A percentile compares a stretch with the other conserved stretches of the same genome.
phyloP scores from a whole-genome alignment of 64 coral and sea anemone species.

The Exaiptasia diaphana region DNA sequence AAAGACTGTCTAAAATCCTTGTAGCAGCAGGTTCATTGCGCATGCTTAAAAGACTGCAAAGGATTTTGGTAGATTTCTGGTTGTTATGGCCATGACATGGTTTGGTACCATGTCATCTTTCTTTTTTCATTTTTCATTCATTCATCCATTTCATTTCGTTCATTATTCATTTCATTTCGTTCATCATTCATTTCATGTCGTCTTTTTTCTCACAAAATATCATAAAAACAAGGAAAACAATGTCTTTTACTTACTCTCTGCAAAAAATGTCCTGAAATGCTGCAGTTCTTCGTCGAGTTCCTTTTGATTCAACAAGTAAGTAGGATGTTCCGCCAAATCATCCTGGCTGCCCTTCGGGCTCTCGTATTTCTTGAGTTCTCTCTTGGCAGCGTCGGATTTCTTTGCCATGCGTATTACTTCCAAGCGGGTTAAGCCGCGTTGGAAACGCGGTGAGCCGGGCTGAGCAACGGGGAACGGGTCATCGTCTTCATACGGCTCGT shows the following conservation, averaged over 20 bases:
- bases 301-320: slow-evolving; percentile 65
- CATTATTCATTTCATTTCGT: too few relatives aligned
- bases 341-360: slow-evolving; percentile 66
- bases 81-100: too few relatives aligned
- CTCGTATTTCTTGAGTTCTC: slow-evolving; percentile 54
- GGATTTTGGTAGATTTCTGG: too few relatives aligned
- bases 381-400: slow-evolving; percentile 81
- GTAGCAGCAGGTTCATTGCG: too few relatives aligned
- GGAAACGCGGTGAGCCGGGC: slow-evolving; percentile 4
- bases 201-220: too few relatives aligned
- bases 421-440: slow-evolving; percentile 66
- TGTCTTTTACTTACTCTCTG: slow-evolving; percentile 52
- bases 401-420: slow-evolving; percentile 93
- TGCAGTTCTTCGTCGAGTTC: slow-evolving; percentile 84
- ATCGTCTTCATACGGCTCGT: neutral
- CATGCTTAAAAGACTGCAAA: too few relatives aligned
- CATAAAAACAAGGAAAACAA: too few relatives aligned
- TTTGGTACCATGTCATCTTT: too few relatives aligned
- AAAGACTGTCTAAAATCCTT: too few relatives aligned
- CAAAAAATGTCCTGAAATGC: slow-evolving; percentile 77
- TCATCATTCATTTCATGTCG: too few relatives aligned
- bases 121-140: too few relatives aligned
- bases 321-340: slow-evolving; percentile 26
- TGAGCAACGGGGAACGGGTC: neutral
- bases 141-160: too few relatives aligned